Base-by-base conservation (phyloP, 2,113 vertebrate species). In the Myotis lucifugus region DNA sequence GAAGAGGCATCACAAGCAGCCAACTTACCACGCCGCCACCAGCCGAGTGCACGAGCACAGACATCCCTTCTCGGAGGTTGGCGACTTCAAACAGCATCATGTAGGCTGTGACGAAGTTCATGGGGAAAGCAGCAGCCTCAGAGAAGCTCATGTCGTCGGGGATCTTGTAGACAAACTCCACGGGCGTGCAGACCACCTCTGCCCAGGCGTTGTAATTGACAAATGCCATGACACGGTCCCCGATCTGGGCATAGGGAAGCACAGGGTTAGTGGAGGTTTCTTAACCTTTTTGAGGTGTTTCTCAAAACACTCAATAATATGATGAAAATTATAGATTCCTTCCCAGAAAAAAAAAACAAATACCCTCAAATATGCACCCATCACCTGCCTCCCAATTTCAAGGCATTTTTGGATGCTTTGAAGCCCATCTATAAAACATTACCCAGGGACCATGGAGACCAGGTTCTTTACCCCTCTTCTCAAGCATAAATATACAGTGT, bases 1-100 rank as follows among this genome's bases (percentile, higher is more conserved):
- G 32, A 93, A 77, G 13, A 93, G n/a, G 67, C 54, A 42, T 76
- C 32, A 18, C 1, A 88, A 90, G 59, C 19, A 54, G 88, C 42
- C 84, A 59, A 98, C 98, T 99, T 98, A 99, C 99, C 98, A 99
- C 99, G 1, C 99, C 99, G 3, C 99, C 99, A 15, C 99, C 99
- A 25, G 99, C 99, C 0, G 99, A 99, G 97, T 99, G 99, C 52
- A 99, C 99, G 70, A 99, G 98, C 95, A 99, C 99, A 11, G 99
- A 99, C 99, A 99, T 99, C 67, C 99, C 99, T 97, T 99, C 99
- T 93, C 99, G 98, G 78, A 99, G 99, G 98, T 99, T 99, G 94
- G 99, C 99, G 3, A 99, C 99, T 98, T 99, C 99, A 94, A 99
- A 99, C 64, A 99, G 99, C 99, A 99, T 99, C 99, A 99, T 99